These are phyloP conservation scores for Toxostoma redivivum DNA, from an alignment of 2,113 vertebrate species.

Conservation along the genomic window DNA sequence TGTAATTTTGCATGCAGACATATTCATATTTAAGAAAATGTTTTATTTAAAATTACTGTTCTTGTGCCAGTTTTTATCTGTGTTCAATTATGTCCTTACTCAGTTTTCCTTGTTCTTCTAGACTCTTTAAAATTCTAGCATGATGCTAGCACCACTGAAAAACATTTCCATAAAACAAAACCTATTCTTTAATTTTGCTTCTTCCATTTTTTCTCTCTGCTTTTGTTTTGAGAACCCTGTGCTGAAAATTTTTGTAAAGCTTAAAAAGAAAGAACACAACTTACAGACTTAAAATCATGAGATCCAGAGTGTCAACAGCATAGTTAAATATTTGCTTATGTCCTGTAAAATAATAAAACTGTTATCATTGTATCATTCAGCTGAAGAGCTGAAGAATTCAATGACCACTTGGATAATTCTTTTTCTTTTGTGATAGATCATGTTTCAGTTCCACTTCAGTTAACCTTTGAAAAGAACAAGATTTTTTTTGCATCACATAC, in stretches of 20 bases:
- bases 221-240: neutral
- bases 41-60: conserved; percentile 19
- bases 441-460: conserved; percentile 77
- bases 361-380: neutral
- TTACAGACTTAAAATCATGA: neutral
- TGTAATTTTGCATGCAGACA: neutral
- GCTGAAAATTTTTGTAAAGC: neutral
- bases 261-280: neutral
- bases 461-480: conserved; percentile 68
- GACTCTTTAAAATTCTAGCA: neutral
- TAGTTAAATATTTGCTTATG: neutral
- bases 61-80: neutral
- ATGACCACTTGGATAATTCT: neutral
- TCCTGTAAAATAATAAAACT: neutral
- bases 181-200: neutral
- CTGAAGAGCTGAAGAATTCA: conserved; percentile 32
- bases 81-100: neutral
- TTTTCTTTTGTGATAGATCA: conserved; percentile 76
- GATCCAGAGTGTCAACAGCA: neutral
- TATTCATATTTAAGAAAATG: conserved; percentile 8
- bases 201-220: neutral
- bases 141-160: neutral
- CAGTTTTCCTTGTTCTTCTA: neutral
- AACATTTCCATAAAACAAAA: neutral
- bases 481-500: conserved; percentile 81